These are phyloP conservation scores for Brienomyrus brachyistius DNA, from an alignment of 2,113 vertebrate species.

Conservation along the genomic window DNA sequence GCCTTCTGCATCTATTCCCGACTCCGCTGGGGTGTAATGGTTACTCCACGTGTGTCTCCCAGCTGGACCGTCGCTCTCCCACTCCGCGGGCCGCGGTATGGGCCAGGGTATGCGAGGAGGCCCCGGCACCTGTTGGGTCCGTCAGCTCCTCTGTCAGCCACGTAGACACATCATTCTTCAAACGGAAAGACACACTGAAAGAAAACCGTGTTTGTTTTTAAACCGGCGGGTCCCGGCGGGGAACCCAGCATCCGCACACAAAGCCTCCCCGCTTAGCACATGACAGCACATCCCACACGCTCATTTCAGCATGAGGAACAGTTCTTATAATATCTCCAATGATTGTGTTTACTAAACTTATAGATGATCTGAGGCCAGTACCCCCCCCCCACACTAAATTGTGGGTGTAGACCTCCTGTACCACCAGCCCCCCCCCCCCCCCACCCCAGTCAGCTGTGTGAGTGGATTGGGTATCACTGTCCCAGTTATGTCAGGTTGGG, in stretches of 20 bases:
- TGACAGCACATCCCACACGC: background rate
- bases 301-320: background rate
- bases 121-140: constrained; percentile 53
- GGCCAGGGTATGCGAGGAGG: constrained; percentile 48
- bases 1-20: constrained; percentile 34
- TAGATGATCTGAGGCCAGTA: background rate
- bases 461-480: constrained; percentile 55
- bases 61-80: constrained; percentile 33
- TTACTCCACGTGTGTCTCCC: constrained; percentile 48
- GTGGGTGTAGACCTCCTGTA: background rate
- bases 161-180: constrained; percentile 61
- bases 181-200: constrained; percentile 60
- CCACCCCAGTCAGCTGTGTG: constrained; percentile 26
- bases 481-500: constrained; percentile 53
- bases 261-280: background rate
- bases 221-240: constrained; percentile 41
- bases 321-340: background rate
- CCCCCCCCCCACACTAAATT: background rate
- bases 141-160: constrained; percentile 39
- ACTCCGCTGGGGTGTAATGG: constrained; percentile 27
- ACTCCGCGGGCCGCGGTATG: constrained; percentile 40
- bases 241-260: constrained; percentile 24
- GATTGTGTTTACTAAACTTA: background rate
- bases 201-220: constrained; percentile 71
- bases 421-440: background rate